These are phyloP conservation scores for Neodon shergylaensis DNA, from an alignment of 2,113 vertebrate genomes.

Conservation along the genomic window DNA sequence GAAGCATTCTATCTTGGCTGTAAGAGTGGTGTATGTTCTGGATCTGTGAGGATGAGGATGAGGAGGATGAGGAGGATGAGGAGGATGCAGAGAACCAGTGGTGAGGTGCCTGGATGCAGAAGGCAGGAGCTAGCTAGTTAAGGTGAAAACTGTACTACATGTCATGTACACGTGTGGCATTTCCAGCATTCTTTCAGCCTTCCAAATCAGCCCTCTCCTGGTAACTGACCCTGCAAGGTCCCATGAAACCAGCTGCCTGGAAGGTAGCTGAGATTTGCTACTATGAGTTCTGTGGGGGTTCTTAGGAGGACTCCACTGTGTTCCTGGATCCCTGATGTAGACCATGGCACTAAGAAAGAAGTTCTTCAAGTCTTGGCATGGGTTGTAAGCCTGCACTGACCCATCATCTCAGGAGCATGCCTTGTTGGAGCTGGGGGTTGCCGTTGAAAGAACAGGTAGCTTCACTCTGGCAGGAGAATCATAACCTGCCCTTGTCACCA, in stretches of 20 bases:
- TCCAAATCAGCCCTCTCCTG: not conserved
- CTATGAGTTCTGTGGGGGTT: conserved; percentile 74
- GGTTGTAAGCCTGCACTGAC: conserved; percentile 78
- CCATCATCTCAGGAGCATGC: conserved; percentile 50
- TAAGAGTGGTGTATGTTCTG: accelerated
- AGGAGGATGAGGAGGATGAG: not conserved
- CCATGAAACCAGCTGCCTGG: conserved; percentile 49
- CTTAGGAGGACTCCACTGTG: conserved; percentile 71
- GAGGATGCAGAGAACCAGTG: accelerated
- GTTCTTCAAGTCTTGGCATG: conserved; percentile 54
- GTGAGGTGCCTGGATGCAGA: accelerated
- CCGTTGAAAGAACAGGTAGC: conserved; percentile 74
- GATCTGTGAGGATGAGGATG: not conserved
- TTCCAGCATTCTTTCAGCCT: not conserved
- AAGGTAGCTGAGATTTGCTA: conserved; percentile 68
- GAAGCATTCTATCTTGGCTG: not conserved
- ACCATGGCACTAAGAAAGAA: conserved; percentile 68
- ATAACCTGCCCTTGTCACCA: conserved; percentile 94
- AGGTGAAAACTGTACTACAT: accelerated
- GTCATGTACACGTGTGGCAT: accelerated
- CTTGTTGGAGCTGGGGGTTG: too few species aligned
- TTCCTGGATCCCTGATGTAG: conserved; percentile 63
- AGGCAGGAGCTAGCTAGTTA: accelerated
- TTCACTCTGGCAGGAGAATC: conserved; percentile 87
- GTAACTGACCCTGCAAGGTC: not conserved